These are phyloP conservation scores for Sebastes taczanowskii DNA, from an alignment of 2,797 vertebrate genomes.

Conservation along the genomic window DNA sequence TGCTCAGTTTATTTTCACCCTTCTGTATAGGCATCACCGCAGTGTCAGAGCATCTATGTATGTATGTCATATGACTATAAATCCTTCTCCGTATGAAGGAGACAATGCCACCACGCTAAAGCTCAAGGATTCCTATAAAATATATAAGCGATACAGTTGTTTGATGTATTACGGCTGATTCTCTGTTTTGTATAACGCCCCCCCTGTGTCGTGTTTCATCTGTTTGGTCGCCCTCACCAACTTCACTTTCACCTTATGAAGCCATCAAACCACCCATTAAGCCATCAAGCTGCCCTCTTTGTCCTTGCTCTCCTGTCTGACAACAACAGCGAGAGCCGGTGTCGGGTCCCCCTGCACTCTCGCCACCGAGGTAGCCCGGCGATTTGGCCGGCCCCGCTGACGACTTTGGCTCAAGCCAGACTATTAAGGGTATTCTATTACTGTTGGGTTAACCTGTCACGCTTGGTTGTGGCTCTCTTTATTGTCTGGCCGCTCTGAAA, in stretches of 20 bases:
- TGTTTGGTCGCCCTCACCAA: conserved; percentile 54
- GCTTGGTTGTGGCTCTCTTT: conserved; percentile 71
- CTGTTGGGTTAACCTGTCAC: conserved; percentile 78
- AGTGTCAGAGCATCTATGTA: conserved; percentile 6
- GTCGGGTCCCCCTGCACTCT: conserved; percentile 10
- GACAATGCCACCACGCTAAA: conserved; percentile 9
- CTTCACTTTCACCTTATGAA: conserved; percentile 66
- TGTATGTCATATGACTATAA: neutral
- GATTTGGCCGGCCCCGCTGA: conserved; percentile 24
- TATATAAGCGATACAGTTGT: neutral
- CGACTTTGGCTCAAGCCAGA: conserved; percentile 46
- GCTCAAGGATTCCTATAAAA: conserved; percentile 59
- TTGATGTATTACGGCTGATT: conserved; percentile 23
- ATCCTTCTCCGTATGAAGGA: conserved; percentile 19
- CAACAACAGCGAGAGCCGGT: conserved; percentile 43
- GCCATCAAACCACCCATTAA: conserved; percentile 73
- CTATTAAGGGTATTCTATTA: conserved; percentile 74
- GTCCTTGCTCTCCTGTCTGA: conserved; percentile 70
- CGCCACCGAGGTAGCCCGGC: conserved; percentile 12
- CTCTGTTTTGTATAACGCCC: conserved; percentile 23
- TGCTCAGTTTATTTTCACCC: conserved; percentile 55
- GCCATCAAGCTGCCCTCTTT: conserved; percentile 71
- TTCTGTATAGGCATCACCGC: conserved; percentile 22
- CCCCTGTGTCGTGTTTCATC: conserved; percentile 27
- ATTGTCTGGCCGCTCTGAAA: conserved; percentile 74